Evolutionary conservation across 2,797 vertebrate species (phyloP).

Genomic region (Sebastiscus albofasciatus): DNA sequence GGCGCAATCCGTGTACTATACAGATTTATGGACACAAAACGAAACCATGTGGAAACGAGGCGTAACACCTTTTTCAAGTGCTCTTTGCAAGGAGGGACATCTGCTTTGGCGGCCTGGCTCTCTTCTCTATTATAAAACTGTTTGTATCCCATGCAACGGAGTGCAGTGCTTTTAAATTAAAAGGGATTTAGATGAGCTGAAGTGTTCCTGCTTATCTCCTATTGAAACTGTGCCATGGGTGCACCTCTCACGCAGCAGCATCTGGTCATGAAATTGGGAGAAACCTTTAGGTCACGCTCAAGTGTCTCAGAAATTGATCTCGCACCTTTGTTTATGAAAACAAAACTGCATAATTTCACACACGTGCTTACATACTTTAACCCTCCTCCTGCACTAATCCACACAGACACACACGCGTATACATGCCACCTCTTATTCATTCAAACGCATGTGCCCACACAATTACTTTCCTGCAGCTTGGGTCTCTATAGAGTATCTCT

Average conservation of each 20-base stretch:
- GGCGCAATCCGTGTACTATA: too few species aligned
- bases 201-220: slow-evolving; percentile 23
- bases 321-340: slow-evolving; percentile 3
- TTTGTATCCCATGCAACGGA: background rate
- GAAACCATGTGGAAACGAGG: too few species aligned
- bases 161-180: background rate
- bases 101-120: background rate
- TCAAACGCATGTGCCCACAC: background rate
- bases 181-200: background rate
- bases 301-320: slow-evolving; percentile 7
- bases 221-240: slow-evolving; percentile 29
- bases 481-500: background rate
- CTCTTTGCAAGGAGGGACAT: background rate
- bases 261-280: slow-evolving; percentile 33
- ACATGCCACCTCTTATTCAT: slow-evolving; percentile 1
- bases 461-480: slow-evolving; percentile 9
- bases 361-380: background rate
- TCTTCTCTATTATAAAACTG: background rate
- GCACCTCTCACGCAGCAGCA: slow-evolving; percentile 20
- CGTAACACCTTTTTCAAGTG: background rate
- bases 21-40: too few species aligned
- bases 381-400: background rate
- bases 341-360: background rate
- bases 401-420: background rate
- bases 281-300: slow-evolving; percentile 22